Evolutionary conservation across 2,888 invertebrate species (phyloP), one percentile per base, ranked within the genome.

Genomic region (Tenthredo amoena): DNA sequence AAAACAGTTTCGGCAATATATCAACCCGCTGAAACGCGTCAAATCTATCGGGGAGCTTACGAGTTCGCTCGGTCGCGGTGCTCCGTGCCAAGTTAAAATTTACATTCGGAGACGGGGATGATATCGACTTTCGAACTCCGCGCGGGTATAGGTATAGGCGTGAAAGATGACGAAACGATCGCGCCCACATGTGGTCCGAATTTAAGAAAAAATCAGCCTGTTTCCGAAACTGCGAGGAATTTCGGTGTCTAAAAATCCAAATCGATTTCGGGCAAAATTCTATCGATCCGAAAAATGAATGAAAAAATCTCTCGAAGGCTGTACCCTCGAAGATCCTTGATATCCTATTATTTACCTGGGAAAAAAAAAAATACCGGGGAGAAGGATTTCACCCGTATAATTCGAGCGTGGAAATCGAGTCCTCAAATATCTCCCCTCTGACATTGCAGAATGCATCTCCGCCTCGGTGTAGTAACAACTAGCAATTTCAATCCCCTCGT

Each of bases 1-100:
- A 55, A 77, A 72, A 72, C 21, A 72, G 72, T 43, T 72, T 72
- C 72, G 77, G 77, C 77, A 55, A 77, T 77, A 55, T 50, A 77
- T 77, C 77, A 77, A 55, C 50, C 74, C 74, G 12, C 15, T 43
- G 43, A 43, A 74, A 77, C 55, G 50, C 77, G 40, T 77, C 77
- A 55, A 77, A 55, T 77, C 18, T 72, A n/a, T 72, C 12, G 43
- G 43, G 72, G 40, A 40, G 37, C 37, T 72, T 43, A 43, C 72
- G 72, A 43, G 72, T 72, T 74, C 43, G 71, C 68, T 12, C 4
- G 18, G 68, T 15, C 15, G 68, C 6, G 68, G 68, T 26, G 31
- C 50, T 31, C 4, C 31, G 77, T 77, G 77, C 77, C 77, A 77
- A 77, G 77, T 47, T 2, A 77, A 77, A 77, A 77, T 77, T 77